Evolutionary conservation across 2,888 invertebrate genomes (phyloP).

Genomic region (Augiades crinisus): DNA sequence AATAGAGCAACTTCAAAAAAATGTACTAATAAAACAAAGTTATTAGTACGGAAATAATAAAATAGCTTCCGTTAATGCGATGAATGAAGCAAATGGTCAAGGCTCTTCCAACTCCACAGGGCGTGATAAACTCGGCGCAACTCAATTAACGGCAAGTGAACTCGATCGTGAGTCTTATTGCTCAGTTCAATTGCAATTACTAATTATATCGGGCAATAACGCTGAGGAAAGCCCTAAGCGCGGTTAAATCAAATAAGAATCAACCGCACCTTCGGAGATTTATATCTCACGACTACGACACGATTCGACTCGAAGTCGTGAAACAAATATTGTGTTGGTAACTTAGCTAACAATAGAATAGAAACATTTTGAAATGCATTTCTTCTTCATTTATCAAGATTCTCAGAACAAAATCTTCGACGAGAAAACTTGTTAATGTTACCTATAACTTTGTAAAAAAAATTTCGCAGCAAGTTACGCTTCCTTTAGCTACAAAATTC

Average conservation of each 20-base stretch:
- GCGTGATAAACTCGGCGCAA: slow-evolving; percentile 1
- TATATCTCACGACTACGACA: neutral
- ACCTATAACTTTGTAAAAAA: slow-evolving; percentile 7
- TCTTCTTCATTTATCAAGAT: too few species aligned
- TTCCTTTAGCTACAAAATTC: slow-evolving; percentile 4
- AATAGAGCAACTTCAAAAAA: too few species aligned
- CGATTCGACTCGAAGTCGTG: too few species aligned
- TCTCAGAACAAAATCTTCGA: neutral
- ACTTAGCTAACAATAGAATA: too few species aligned
- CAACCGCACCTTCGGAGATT: slow-evolving; percentile 22
- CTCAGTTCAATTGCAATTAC: slow-evolving; percentile 11
- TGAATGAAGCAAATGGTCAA: neutral
- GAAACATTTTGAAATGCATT: too few species aligned
- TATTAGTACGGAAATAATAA: too few species aligned
- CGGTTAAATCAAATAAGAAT: slow-evolving; percentile 36
- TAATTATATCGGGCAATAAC: slow-evolving; percentile 22
- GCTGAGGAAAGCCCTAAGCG: slow-evolving; percentile 29
- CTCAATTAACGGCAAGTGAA: slow-evolving; percentile 14
- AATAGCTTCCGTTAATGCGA: neutral
- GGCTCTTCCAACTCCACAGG: slow-evolving; percentile 1
- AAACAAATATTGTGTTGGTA: too few species aligned
- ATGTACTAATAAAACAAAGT: too few species aligned
- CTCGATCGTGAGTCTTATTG: slow-evolving; percentile 6
- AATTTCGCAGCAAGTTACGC: neutral
- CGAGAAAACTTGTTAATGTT: neutral